Evolutionary conservation across 2,113 vertebrate genomes (phyloP).

Genomic region (Eretmochelys imbricata): DNA sequence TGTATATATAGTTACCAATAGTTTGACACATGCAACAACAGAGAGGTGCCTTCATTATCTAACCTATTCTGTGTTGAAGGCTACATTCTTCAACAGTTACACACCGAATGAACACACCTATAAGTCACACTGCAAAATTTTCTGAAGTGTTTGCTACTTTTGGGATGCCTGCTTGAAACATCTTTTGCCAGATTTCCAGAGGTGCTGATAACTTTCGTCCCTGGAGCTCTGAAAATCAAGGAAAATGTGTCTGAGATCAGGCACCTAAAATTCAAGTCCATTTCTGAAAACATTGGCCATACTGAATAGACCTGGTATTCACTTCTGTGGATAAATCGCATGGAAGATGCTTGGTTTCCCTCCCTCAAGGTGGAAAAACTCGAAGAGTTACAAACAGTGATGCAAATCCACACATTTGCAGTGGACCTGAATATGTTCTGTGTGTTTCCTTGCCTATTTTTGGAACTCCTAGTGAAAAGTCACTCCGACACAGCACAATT

Average conservation of each 20-base stretch:
- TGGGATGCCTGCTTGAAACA: neutral
- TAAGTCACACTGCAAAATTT: neutral
- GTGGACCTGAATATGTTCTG: slow-evolving; percentile 43
- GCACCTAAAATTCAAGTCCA: neutral
- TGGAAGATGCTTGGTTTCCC: slow-evolving; percentile 61
- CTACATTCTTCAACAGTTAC: neutral
- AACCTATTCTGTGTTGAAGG: neutral
- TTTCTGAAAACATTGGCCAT: neutral
- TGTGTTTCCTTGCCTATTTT: slow-evolving; percentile 48
- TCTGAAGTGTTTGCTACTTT: neutral
- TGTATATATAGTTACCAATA: neutral
- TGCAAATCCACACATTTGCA: neutral
- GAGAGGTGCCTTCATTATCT: neutral
- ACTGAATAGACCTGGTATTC: slow-evolving; percentile 58
- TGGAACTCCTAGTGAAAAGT: slow-evolving; percentile 7
- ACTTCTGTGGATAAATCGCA: slow-evolving; percentile 50
- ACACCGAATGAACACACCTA: neutral
- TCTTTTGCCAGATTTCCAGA: neutral
- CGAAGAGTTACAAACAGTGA: slow-evolving; percentile 31
- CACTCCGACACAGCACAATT: neutral
- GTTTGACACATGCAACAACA: neutral
- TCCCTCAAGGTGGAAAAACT: slow-evolving; percentile 24
- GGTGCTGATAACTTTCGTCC: neutral
- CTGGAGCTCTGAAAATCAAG: neutral
- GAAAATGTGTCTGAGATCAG: neutral